phyloP scores from a whole-genome alignment of 1,140 invertebrate genomes.

The Cotesia chilonis region DNA sequence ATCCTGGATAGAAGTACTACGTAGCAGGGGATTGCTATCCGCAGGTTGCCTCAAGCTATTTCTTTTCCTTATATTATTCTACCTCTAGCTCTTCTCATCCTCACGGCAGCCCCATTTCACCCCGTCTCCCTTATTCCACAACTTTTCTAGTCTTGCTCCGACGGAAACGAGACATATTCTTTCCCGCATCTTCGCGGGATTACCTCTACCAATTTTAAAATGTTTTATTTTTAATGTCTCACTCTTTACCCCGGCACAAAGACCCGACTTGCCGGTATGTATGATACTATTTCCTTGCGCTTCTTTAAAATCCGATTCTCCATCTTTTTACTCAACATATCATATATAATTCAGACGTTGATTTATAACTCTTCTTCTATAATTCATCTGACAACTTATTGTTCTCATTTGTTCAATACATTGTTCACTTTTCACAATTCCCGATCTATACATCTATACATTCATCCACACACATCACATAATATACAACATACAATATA shows the following conservation, averaged over 20 bases:
- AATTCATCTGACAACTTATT: conserved; percentile 25
- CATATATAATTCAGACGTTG: conserved; percentile 18
- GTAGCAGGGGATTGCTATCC: conserved; percentile 21
- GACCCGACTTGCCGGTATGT: background rate
- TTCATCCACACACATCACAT: background rate
- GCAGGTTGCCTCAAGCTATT: conserved; percentile 25
- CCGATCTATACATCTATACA: background rate
- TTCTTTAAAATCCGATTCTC: conserved; percentile 17
- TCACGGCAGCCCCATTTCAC: background rate
- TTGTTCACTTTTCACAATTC: background rate
- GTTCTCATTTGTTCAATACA: conserved; percentile 20
- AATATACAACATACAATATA: background rate
- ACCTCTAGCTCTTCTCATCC: background rate
- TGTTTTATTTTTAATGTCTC: conserved; percentile 12
- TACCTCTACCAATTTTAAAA: conserved; percentile 7
- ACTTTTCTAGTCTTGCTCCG: background rate
- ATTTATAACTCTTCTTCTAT: conserved; percentile 16
- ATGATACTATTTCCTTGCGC: conserved; percentile 5
- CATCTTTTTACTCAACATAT: conserved; percentile 10
- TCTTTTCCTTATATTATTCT: conserved; percentile 9
- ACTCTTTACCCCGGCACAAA: background rate
- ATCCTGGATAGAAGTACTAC: conserved; percentile 14
- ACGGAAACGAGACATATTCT: conserved; percentile 25
- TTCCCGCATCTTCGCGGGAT: conserved; percentile 21
- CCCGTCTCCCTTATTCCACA: background rate